Base-by-base conservation (phyloP, 2,113 vertebrate genomes). In the Peromyscus maniculatus region DNA sequence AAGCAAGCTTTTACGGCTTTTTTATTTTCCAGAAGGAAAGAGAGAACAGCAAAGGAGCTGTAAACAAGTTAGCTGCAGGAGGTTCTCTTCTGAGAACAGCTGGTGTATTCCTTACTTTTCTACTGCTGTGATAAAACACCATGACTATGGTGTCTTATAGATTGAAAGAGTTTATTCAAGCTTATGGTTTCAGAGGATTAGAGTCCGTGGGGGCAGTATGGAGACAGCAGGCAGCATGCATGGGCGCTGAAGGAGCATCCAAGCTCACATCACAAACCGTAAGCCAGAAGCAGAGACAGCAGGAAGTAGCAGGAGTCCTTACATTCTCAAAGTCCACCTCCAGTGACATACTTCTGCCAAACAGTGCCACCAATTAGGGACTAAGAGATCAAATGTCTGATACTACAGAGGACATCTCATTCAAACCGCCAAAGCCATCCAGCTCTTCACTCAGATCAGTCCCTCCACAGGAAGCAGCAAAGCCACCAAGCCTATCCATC, bases 401-500 rank as follows among this genome's bases (percentile, higher is more conserved):
- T 57, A 62, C 57, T 84, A 8, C 26, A n/a, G n/a, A 64, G n/a
- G 26, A 28, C 13, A 26, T 43, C 55, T 39, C 57, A 83, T 16
- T 59, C 12, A 36, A 62, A 39, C 57, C 3, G 1, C 12, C 57
- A 84, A 2, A 86, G 7, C 39, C 19, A 8, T 9, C 3, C 33
- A 82, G 6, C 31, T 33, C 16, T 72, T 16, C 72, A 5, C 17
- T 84, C 59, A 77, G 77, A 49, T 39, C 31, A 55, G 36, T 11
- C 31, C 52, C 33, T 74, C 39, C 15, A n/a, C 26, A 17, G 15
- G 9, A 46, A 62, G 10, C n/a, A 92, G 2, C 9, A n/a, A 52
- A 69, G 1, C 43, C 13, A 0, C 17, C 33, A 9, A 19, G 16
- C 22, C 10, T 28, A 1, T 2, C 24, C 2, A 7, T 6, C 8